phyloP scores from a whole-genome alignment of 2,113 vertebrate species.

The Cololabis saira region DNA sequence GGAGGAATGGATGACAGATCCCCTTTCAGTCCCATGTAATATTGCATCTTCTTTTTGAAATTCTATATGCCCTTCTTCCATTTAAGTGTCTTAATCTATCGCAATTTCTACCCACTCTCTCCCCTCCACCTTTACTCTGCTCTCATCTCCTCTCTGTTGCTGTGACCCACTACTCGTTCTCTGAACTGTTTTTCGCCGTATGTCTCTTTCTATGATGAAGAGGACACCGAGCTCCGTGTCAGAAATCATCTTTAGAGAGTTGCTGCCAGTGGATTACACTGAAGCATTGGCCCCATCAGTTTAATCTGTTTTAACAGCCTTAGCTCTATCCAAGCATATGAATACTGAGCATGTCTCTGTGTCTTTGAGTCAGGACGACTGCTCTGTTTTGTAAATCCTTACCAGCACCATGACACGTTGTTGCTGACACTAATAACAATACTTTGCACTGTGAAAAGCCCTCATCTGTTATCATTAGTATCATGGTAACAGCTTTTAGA shows the following conservation, averaged over 20 bases:
- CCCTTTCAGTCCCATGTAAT: constrained; percentile 37
- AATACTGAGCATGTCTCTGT: constrained; percentile 31
- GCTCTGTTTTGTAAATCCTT: constrained; percentile 29
- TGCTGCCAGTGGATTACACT: constrained; percentile 56
- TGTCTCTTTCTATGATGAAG: constrained; percentile 26
- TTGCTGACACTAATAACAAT: constrained; percentile 14
- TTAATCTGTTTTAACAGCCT: constrained; percentile 66
- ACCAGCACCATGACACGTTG: constrained; percentile 11
- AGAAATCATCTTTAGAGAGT: constrained; percentile 54
- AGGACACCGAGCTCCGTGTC: constrained; percentile 46
- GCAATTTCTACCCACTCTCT: constrained; percentile 3
- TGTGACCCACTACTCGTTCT: background rate
- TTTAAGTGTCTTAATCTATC: constrained; percentile 32
- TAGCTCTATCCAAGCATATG: constrained; percentile 36
- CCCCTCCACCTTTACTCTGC: background rate
- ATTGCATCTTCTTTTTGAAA: constrained; percentile 20
- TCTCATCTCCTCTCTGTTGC: background rate
- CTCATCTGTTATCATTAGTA: constrained; percentile 24
- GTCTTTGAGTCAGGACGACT: constrained; percentile 37
- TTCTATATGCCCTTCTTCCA: constrained; percentile 24
- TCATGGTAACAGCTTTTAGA: constrained; percentile 31
- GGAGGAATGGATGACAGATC: constrained; percentile 28
- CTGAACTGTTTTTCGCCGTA: constrained; percentile 8
- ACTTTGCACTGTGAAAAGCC: constrained; percentile 4
- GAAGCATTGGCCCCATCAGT: constrained; percentile 49